Evolutionary conservation across 2,113 vertebrate genomes (phyloP), one percentile per base, ranked within the genome.

Genomic region (Proteles cristata): DNA sequence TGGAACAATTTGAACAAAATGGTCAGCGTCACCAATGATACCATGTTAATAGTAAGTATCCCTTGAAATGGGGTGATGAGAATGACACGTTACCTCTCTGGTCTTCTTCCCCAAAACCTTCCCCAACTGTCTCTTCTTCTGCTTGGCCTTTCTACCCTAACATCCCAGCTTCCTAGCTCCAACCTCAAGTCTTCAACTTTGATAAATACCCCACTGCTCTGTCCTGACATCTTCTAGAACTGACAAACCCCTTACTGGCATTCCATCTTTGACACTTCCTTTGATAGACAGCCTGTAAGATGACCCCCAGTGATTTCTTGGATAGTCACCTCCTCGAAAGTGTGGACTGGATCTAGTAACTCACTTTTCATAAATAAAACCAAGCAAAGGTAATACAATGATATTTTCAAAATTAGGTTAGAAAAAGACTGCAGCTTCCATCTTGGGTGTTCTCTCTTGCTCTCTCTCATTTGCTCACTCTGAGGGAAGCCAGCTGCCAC

Each of bases 171-270:
- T 55, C 65, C 23, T 33, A 50, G 21, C 4, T 88, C 9, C 68
- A 48, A 17, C 95, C n/a, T 58, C 28, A 43, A 58, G 69, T 84
- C 35, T n/a, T 35, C 35, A 43, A 66, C 45, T 55, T 84, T 11
- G 28, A 35, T 53, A 66, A 55, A 26, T 50, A 39, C 63, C 33
- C 48, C 65, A 25, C 81, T n/a, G 28, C 68, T 66, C 68, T 68
- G 33, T 82, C 80, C 58, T 84, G 87, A 69, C 69, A 55, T 90
- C 35, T 68, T 58, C 61, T 58, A 81, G 76, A 93, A 89, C 93
- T 74, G 11, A 68, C 58, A 76, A 43, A 23, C 23, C 12, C 35
- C 35, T 82, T 85, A 6, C 45, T 68, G 71, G 23, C 71, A 31
- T 84, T 23, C 4, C n/a, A 31, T 48, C 31, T 77, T n/a, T 77